Evolutionary conservation across 2,797 vertebrate genomes (phyloP).

Genomic region (Myripristis jacobus): DNA sequence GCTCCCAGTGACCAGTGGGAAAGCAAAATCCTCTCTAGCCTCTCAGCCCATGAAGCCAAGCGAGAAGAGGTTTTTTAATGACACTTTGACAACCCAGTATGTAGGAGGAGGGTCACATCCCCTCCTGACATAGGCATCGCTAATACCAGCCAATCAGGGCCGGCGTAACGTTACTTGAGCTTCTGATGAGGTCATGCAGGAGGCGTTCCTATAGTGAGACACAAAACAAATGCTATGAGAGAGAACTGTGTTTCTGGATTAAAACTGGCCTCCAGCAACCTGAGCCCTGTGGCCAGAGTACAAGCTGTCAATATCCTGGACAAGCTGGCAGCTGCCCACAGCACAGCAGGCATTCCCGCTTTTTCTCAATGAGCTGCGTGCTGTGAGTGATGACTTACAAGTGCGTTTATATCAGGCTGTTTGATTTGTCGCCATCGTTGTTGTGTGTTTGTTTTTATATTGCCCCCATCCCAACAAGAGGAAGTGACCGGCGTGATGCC

Average conservation of each 20-base stretch:
- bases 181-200: too few relatives aligned
- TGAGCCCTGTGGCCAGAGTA: slow-evolving; percentile 43
- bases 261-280: slow-evolving; percentile 47
- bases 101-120: too few relatives aligned
- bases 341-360: neutral
- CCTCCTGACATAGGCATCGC: too few relatives aligned
- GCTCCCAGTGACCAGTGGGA: too few relatives aligned
- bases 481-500: slow-evolving; percentile 67
- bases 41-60: too few relatives aligned
- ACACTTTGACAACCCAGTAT: too few relatives aligned
- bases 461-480: slow-evolving; percentile 38
- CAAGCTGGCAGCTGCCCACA: slow-evolving; percentile 56
- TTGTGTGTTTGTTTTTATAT: slow-evolving; percentile 32
- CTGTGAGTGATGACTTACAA: slow-evolving; percentile 26
- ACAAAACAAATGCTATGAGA: too few relatives aligned
- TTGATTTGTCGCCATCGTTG: slow-evolving; percentile 32
- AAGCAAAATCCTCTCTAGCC: too few relatives aligned
- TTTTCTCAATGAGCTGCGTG: slow-evolving; percentile 44
- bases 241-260: slow-evolving; percentile 37
- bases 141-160: too few relatives aligned
- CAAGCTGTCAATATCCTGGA: slow-evolving; percentile 58
- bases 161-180: too few relatives aligned
- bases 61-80: too few relatives aligned
- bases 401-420: slow-evolving; percentile 49
- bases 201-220: too few relatives aligned